Evolutionary conservation across 2,888 invertebrate genomes (phyloP).

Genomic region (Zelleria hepariella): DNA sequence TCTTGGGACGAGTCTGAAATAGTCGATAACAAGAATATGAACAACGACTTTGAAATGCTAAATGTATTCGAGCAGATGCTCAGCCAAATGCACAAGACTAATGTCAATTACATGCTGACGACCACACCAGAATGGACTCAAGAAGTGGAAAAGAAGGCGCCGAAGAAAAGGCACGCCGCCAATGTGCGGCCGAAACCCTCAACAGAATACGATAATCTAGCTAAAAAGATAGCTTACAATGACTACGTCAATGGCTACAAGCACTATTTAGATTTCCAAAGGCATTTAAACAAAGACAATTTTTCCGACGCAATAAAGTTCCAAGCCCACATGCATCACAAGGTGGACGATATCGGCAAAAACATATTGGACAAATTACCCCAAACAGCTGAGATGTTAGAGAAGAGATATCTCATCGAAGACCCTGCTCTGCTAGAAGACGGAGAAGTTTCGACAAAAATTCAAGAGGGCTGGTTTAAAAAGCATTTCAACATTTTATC

Average conservation of each 20-base stretch:
- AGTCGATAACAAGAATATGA: background rate
- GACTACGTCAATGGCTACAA: slow-evolving; percentile 54
- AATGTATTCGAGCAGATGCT: slow-evolving; percentile 10
- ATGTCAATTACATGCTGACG: background rate
- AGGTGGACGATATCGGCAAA: slow-evolving; percentile 58
- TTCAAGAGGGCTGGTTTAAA: slow-evolving; percentile 51
- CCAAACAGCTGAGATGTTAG: slow-evolving; percentile 18
- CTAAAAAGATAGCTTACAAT: slow-evolving; percentile 41
- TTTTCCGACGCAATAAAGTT: slow-evolving; percentile 48
- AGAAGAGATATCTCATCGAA: slow-evolving; percentile 11
- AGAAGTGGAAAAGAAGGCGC: background rate
- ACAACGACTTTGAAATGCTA: background rate
- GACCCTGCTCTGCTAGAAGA: slow-evolving; percentile 23
- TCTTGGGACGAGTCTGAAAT: background rate
- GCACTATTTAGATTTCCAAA: slow-evolving; percentile 50
- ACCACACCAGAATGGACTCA: background rate
- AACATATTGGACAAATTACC: slow-evolving; percentile 51
- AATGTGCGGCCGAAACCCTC: background rate
- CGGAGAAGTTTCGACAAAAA: slow-evolving; percentile 46
- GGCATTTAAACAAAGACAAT: slow-evolving; percentile 33
- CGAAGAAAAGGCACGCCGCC: background rate
- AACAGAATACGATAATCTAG: slow-evolving; percentile 16
- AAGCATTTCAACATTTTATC: slow-evolving; percentile 48
- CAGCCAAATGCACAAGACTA: slow-evolving; percentile 10
- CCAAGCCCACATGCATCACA: slow-evolving; percentile 56